Evolutionary conservation across 2,113 vertebrate genomes (phyloP), one percentile per base, ranked within the genome.

Genomic region (Bagarius yarrelli): DNA sequence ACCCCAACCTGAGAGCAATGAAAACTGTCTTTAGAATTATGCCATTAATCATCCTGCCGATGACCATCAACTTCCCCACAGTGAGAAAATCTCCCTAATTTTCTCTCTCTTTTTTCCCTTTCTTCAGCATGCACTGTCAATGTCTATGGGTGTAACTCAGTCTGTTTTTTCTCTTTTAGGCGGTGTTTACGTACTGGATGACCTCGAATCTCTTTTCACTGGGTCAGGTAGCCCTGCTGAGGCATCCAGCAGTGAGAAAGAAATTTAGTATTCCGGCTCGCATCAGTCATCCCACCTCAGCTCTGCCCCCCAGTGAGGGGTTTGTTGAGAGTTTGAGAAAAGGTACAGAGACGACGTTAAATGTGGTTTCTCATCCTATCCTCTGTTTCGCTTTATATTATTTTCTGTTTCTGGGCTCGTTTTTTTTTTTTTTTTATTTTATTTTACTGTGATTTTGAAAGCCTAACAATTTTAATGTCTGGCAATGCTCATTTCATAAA

Each of bases 131-230:
- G 47, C 11, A 15, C 55, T 44, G 2, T 12, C 12, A 1, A 55
- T n/a, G 71, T 25, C 27, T 40, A 32, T 36, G 11, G 30, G n/a
- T 60, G 59, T 83, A 64, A 85, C 67, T 27, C 25, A 21, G 15
- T 70, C 63, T 77, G 32, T 81, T 64, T 85, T 50, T 83, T 75
- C 11, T 60, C 16, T 64, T 61, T 12, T 87, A 97, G 96, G 96
- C 94, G 0, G 91, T 97, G 67, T 96, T 96, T 81, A 93, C 94
- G n/a, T 97, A 97, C 87, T 97, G 95, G 96, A 44, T 95, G 57
- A 96, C 94, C 60, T 97, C 95, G 19, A 97, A 97, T 83, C 14
- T 92, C 85, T 95, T 96, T 86, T 94, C 95, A 0, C 85, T 97
- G 91, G 87, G 72, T 32, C 96, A 97, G 85, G 93, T 96, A 53